Evolutionary conservation across 2,113 vertebrate genomes (phyloP).

Genomic region (Coturnix japonica): DNA sequence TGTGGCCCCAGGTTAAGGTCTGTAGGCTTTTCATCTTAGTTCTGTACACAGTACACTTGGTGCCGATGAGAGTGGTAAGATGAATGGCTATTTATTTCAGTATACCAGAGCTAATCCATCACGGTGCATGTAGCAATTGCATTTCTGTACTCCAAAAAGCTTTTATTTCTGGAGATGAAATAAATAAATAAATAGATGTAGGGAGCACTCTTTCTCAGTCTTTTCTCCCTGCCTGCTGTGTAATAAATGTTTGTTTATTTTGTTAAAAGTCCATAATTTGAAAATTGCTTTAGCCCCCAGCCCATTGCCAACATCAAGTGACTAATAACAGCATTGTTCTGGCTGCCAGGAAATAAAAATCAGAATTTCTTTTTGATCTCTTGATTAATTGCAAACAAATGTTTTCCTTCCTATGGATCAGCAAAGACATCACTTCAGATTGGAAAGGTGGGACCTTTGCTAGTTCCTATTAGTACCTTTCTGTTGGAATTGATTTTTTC

Average conservation of each 20-base stretch:
- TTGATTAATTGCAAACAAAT: slow-evolving; percentile 65
- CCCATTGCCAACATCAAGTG: slow-evolving; percentile 51
- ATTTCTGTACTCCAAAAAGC: slow-evolving; percentile 45
- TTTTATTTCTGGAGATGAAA: slow-evolving; percentile 71
- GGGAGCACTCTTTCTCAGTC: slow-evolving; percentile 35
- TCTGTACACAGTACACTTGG: background rate
- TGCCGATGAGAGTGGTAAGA: slow-evolving; percentile 52
- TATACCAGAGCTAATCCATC: slow-evolving; percentile 71
- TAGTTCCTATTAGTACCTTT: slow-evolving; percentile 28
- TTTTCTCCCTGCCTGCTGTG: background rate
- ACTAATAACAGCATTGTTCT: slow-evolving; percentile 39
- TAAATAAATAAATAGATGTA: slow-evolving; percentile 65
- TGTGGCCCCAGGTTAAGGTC: slow-evolving; percentile 35
- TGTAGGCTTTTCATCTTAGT: slow-evolving; percentile 47
- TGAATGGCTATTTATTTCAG: slow-evolving; percentile 72
- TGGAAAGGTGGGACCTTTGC: slow-evolving; percentile 25
- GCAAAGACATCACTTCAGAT: slow-evolving; percentile 20
- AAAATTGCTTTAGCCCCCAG: slow-evolving; percentile 67
- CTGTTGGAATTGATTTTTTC: background rate
- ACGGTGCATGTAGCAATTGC: slow-evolving; percentile 61
- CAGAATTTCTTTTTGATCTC: slow-evolving; percentile 58
- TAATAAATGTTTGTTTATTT: slow-evolving; percentile 66
- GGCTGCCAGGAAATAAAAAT: slow-evolving; percentile 13
- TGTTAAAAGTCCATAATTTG: slow-evolving; percentile 65
- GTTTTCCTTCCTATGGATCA: slow-evolving; percentile 52